A percentile compares a stretch with the other conserved stretches of the same genome.
These are phyloP conservation scores for Loripinus fragilis DNA, from an alignment of 2,888 invertebrate species.

Conservation along the genomic window DNA sequence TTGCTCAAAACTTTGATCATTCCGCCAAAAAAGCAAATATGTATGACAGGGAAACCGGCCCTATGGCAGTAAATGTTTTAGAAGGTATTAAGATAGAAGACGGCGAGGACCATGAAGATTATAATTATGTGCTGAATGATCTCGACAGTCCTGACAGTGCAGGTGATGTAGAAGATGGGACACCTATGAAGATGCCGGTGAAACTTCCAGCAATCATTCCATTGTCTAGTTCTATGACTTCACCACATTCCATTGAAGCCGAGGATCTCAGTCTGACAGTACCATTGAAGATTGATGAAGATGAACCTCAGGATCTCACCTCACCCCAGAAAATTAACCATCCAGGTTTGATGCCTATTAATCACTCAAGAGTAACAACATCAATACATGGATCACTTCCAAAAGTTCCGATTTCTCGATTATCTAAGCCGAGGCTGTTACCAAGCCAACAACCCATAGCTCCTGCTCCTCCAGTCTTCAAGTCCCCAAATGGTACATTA, in stretches of 20 bases:
- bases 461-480: background rate
- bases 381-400: background rate
- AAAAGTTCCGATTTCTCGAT: background rate
- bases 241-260: background rate
- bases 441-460: background rate
- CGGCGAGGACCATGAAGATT: constrained; percentile 22
- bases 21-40: background rate
- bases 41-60: background rate
- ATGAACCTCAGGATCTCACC: constrained; percentile 50
- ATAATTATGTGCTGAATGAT: constrained; percentile 51
- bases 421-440: background rate
- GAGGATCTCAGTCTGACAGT: constrained; percentile 5
- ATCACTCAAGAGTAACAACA: background rate
- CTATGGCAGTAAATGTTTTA: background rate
- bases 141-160: constrained; percentile 22
- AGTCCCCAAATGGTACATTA: background rate
- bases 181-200: constrained; percentile 42
- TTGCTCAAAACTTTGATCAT: constrained; percentile 1
- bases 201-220: constrained; percentile 20
- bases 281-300: constrained; percentile 18
- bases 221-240: background rate
- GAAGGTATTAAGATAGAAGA: background rate
- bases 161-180: background rate
- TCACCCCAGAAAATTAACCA: constrained; percentile 18
- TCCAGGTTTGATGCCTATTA: background rate